phyloP scores from a whole-genome alignment of 2,113 vertebrate genomes.

The Macroglossus sobrinus region DNA sequence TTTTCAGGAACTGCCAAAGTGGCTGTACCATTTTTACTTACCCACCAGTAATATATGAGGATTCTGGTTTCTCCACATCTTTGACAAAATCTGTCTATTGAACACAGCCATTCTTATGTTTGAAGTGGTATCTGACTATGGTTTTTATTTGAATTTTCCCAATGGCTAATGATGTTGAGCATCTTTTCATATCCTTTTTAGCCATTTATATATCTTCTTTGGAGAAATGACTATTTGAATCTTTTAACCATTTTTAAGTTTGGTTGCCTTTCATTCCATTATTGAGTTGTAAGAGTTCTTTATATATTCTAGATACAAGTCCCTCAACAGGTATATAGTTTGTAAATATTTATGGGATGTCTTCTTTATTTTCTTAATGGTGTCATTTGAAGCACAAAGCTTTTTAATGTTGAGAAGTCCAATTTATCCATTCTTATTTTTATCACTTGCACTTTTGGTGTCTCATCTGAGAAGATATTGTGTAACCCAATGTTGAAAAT shows the following conservation, averaged over 20 bases:
- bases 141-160: conserved; percentile 6
- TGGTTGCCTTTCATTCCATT: neutral
- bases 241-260: neutral
- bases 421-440: neutral
- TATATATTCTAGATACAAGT: neutral
- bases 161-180: neutral
- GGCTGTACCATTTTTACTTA: neutral
- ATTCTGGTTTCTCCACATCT: neutral
- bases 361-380: neutral
- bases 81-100: neutral
- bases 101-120: neutral
- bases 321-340: neutral
- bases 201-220: neutral
- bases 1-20: neutral
- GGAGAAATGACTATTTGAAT: neutral
- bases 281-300: neutral
- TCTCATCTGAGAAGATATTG: neutral
- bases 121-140: neutral
- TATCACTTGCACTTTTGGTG: neutral
- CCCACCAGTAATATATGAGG: neutral
- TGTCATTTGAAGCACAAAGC: neutral
- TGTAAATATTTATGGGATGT: neutral
- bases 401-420: neutral
- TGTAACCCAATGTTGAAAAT: neutral
- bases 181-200: neutral